Evolutionary conservation across 2,888 invertebrate species (phyloP).

Genomic region (Caenorhabditis sp.): DNA sequence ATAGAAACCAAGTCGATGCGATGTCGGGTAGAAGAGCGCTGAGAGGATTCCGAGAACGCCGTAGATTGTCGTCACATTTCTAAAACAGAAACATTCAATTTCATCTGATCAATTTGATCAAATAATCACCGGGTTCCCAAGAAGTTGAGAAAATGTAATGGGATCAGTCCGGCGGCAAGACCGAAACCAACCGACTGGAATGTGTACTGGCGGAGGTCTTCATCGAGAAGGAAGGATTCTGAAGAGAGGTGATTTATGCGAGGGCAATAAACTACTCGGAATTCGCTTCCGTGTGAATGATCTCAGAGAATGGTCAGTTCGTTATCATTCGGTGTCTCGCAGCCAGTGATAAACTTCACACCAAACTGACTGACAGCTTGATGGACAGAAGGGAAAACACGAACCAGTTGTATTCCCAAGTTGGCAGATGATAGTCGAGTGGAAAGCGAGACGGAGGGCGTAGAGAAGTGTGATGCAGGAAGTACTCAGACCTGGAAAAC

Average conservation of each 20-base stretch:
- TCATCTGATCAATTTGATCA: too few species aligned
- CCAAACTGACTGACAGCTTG: constrained; percentile 41
- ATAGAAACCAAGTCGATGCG: constrained; percentile 56
- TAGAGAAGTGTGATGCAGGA: constrained; percentile 65
- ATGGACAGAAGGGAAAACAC: constrained; percentile 23
- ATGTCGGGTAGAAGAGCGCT: constrained; percentile 59
- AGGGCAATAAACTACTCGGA: background rate
- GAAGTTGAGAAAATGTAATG: constrained; percentile 53
- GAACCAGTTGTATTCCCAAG: constrained; percentile 58
- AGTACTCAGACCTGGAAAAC: constrained; percentile 58
- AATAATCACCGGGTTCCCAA: constrained; percentile 60
- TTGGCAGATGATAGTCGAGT: constrained; percentile 68
- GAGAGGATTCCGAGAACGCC: constrained; percentile 60
- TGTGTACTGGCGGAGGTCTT: constrained; percentile 52
- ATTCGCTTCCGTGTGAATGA: constrained; percentile 11
- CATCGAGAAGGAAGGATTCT: constrained; percentile 63
- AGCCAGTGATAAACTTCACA: background rate
- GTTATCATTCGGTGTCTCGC: constrained; percentile 20
- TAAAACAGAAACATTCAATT: too few species aligned
- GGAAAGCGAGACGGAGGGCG: constrained; percentile 67
- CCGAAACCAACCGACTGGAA: constrained; percentile 67
- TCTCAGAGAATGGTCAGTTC: constrained; percentile 40
- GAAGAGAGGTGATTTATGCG: background rate
- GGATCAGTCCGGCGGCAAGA: constrained; percentile 61
- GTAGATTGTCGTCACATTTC: constrained; percentile 57